Percentiles rank a stretch among this genome's conserved stretches.
Conservation (phyloP, 2,797 vertebrate species). For the Notolabrus celidotus region DNA sequence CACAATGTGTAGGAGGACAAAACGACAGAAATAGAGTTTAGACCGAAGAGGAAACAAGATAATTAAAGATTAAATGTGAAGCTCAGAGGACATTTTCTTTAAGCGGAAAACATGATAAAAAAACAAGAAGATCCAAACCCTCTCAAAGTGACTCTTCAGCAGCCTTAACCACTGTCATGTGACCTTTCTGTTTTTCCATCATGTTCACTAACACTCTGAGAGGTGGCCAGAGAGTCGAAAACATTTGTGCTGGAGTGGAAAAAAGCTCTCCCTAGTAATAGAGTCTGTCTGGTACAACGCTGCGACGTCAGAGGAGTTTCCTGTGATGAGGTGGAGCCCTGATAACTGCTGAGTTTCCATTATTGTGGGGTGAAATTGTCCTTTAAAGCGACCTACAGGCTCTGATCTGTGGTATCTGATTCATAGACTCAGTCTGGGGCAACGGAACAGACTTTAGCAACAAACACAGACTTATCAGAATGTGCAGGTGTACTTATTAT, state of each 20-base stretch:
- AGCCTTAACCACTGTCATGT: too few species aligned
- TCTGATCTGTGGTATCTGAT: background rate
- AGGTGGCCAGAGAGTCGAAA: too few species aligned
- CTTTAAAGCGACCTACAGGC: background rate
- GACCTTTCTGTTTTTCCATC: too few species aligned
- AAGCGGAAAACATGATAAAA: too few species aligned
- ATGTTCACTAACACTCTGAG: too few species aligned
- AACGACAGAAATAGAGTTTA: background rate
- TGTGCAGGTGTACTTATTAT: too few species aligned
- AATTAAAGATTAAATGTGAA: too few species aligned
- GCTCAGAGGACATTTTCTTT: too few species aligned
- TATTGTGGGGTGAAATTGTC: background rate
- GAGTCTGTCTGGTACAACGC: fast-evolving
- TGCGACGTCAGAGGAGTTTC: constrained; percentile 30
- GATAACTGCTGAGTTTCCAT: constrained; percentile 22
- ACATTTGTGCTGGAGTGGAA: constrained; percentile 1
- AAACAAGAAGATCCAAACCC: too few species aligned
- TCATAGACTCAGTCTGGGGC: background rate
- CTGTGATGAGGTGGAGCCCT: constrained; percentile 9
- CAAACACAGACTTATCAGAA: background rate
- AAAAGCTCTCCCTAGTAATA: background rate
- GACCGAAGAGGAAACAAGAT: background rate
- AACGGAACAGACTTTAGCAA: too few species aligned
- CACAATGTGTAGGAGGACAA: background rate
- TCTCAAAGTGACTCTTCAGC: too few species aligned